phyloP scores from a whole-genome alignment of 1,140 invertebrate genomes.

The Hypothenemus hampei region DNA sequence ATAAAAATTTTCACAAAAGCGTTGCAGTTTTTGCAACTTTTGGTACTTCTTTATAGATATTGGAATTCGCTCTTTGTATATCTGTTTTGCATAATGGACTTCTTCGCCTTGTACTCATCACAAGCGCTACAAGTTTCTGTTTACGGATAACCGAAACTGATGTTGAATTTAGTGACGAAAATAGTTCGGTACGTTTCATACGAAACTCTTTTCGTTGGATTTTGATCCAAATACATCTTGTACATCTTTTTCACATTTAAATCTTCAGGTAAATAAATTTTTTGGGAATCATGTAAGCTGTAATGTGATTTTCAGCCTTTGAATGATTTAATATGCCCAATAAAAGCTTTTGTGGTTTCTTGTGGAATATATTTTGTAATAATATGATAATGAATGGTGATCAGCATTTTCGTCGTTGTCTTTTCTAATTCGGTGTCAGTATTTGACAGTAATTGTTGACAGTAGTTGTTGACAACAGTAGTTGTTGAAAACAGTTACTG shows the following conservation, averaged over 20 bases:
- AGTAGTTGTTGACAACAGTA: too few species aligned
- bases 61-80: too few species aligned
- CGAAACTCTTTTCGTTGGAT: slow-evolving; percentile 1
- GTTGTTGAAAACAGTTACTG: too few species aligned
- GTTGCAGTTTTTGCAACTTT: too few species aligned
- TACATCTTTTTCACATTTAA: slow-evolving; percentile 16
- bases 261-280: slow-evolving; percentile 24
- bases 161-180: slow-evolving; percentile 20
- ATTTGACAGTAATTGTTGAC: too few species aligned
- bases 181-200: slow-evolving; percentile 18
- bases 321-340: neutral
- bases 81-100: too few species aligned
- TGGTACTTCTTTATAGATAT: too few species aligned
- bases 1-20: too few species aligned
- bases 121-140: slow-evolving; percentile 16
- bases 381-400: neutral
- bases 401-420: neutral
- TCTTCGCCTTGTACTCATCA: too few species aligned
- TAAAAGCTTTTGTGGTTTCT: neutral
- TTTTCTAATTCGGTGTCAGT: neutral
- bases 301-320: slow-evolving; percentile 19
- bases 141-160: slow-evolving; percentile 24
- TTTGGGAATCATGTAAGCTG: slow-evolving; percentile 7
- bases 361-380: neutral
- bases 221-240: neutral